These are phyloP conservation scores for Scaptomyza tumidula DNA, from an alignment of 2,888 invertebrate species.

Conservation along the genomic window DNA sequence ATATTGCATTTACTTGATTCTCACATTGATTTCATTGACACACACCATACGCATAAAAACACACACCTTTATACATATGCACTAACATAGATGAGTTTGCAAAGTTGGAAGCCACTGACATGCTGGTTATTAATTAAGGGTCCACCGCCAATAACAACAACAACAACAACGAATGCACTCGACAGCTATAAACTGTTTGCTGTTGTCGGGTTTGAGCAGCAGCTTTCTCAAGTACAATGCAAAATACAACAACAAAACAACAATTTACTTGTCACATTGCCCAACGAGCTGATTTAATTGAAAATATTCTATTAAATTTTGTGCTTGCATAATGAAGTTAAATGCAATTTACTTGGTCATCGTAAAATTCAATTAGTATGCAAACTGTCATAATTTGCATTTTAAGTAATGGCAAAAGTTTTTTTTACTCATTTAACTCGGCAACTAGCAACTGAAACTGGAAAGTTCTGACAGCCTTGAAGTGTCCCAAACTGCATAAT, in stretches of 20 bases:
- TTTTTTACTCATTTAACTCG: conserved; percentile 53
- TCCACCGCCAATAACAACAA: not conserved
- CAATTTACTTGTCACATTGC: conserved; percentile 2
- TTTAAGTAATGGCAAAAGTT: conserved; percentile 72
- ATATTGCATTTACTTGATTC: not conserved
- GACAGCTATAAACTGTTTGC: conserved; percentile 17
- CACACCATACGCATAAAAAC: not conserved
- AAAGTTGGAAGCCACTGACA: conserved; percentile 23
- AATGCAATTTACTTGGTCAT: conserved; percentile 43
- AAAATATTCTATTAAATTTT: conserved; percentile 15
- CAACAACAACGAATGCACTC: not conserved
- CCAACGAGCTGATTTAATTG: not conserved
- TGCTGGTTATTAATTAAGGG: conserved; percentile 38
- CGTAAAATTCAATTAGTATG: conserved; percentile 61
- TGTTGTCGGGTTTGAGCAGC: not conserved
- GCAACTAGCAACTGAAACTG: conserved; percentile 3
- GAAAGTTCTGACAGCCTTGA: conserved; percentile 2
- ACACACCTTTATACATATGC: not conserved
- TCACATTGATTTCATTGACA: not conserved
- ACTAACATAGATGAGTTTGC: conserved; percentile 15
- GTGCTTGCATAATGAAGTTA: conserved; percentile 50
- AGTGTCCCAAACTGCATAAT: conserved; percentile 20
- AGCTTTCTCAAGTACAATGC: not conserved
- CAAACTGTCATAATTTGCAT: conserved; percentile 71
- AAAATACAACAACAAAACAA: not conserved